Evolutionary conservation across 2,113 vertebrate genomes (phyloP).

Genomic region (Hirundichthys speculiger): DNA sequence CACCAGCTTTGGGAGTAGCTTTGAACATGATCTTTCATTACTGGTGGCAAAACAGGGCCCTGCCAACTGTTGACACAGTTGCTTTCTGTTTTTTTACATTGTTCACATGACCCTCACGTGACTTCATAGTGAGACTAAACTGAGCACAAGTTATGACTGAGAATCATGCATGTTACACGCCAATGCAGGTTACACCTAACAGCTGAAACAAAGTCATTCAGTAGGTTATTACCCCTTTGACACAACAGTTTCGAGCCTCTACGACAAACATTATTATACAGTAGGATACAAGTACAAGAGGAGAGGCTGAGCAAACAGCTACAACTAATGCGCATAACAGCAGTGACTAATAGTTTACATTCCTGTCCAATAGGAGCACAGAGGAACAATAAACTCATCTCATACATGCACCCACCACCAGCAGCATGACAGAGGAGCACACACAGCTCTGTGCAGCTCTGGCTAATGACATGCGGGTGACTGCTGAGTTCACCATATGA

Average conservation of each 20-base stretch:
- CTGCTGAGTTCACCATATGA: slow-evolving; percentile 63
- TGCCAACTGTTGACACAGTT: background rate
- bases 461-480: slow-evolving; percentile 74
- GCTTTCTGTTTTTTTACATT: slow-evolving; percentile 7
- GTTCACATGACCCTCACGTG: slow-evolving; percentile 30
- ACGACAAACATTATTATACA: too few relatives aligned
- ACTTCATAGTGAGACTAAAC: too few relatives aligned
- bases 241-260: too few relatives aligned
- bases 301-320: background rate
- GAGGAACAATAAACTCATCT: slow-evolving; percentile 9
- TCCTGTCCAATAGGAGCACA: slow-evolving; percentile 55
- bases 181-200: background rate
- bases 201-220: background rate
- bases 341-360: slow-evolving; percentile 52
- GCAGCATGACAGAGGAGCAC: slow-evolving; percentile 5
- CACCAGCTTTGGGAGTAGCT: background rate
- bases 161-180: too few relatives aligned
- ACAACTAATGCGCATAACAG: slow-evolving; percentile 2
- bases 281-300: too few relatives aligned
- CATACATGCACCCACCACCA: slow-evolving; percentile 12
- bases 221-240: too few relatives aligned
- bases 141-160: too few relatives aligned
- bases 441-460: slow-evolving; percentile 33
- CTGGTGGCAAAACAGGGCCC: background rate
- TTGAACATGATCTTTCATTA: background rate